Evolutionary conservation across 1,140 invertebrate species (phyloP).

Genomic region (Bombus affinis): DNA sequence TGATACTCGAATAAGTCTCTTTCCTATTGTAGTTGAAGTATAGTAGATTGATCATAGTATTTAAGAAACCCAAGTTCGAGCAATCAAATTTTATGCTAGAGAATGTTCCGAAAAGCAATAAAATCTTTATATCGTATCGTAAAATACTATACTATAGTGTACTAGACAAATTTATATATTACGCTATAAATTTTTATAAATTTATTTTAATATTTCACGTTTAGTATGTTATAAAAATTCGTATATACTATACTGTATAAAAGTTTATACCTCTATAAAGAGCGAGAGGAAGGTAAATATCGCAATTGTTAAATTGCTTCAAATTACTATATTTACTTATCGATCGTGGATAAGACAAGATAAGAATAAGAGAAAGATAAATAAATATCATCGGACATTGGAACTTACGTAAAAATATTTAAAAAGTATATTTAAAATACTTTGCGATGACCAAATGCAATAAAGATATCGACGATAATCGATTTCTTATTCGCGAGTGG

Average conservation of each 20-base stretch:
- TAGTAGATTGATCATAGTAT: neutral
- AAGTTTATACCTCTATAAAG: neutral
- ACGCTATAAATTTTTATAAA: neutral
- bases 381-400: too few relatives aligned
- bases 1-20: neutral
- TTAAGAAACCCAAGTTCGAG: neutral
- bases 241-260: neutral
- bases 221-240: neutral
- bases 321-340: accelerated
- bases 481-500: neutral
- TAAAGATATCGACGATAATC: neutral
- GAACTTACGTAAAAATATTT: too few relatives aligned
- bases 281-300: neutral
- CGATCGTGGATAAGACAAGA: neutral
- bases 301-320: too few relatives aligned
- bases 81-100: neutral
- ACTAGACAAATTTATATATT: neutral
- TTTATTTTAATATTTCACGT: neutral
- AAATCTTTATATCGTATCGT: neutral
- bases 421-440: too few relatives aligned
- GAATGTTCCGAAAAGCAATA: neutral
- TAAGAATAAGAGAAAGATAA: neutral
- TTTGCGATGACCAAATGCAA: neutral
- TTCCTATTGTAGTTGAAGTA: neutral
- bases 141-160: neutral